Base-by-base conservation (phyloP, 2,113 vertebrate genomes). In the Xenus cinereus region DNA sequence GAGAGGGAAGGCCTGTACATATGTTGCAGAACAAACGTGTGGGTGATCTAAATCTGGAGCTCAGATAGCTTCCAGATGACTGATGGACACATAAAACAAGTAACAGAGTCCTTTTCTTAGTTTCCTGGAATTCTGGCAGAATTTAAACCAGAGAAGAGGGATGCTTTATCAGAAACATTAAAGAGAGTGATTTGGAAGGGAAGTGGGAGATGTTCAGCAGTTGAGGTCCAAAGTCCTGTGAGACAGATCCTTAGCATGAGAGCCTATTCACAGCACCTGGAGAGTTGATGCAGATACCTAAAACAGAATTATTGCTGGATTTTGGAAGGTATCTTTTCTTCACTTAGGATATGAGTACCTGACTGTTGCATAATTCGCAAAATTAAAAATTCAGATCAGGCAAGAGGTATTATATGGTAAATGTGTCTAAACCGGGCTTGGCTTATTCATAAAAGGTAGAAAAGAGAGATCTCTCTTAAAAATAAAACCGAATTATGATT, bases 11-110 rank as follows among this genome's bases (percentile, higher is more conserved):
- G 92, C 35, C 77, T 78, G 57, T 75, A 60, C 73, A 75, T 81
- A 91, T 89, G 83, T 63, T 96, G 88, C 66, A 75, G 83, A 94
- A 90, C 51, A 87, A 95, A 93, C 30, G 90, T 78, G 83, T 96
- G 88, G 94, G 86, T 89, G 95, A 94, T 68, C 51, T 56, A 93
- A 74, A 95, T 92, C 88, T 89, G 79, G 69, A 95, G 60, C 72
- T 94, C 64, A 86, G 72, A 88, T 78, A 83, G 33, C 37, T 95
- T 93, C 39, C 60, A 92, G 68, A 82, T 87, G 57, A 91, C 64
- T 87, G 89, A 89, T 50, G 71, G 62, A 75, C 69, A 45, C 37
- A 64, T 37, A 74, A 84, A 78, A 60, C n/a, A 95, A 95, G 54
- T 67, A 67, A 71, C 18, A 87, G 35, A 81, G 14, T 59, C 46